Evolutionary conservation across 2,113 vertebrate genomes (phyloP), one percentile per base, ranked within the genome.

Genomic region (Anarhynchus alexandrinus): DNA sequence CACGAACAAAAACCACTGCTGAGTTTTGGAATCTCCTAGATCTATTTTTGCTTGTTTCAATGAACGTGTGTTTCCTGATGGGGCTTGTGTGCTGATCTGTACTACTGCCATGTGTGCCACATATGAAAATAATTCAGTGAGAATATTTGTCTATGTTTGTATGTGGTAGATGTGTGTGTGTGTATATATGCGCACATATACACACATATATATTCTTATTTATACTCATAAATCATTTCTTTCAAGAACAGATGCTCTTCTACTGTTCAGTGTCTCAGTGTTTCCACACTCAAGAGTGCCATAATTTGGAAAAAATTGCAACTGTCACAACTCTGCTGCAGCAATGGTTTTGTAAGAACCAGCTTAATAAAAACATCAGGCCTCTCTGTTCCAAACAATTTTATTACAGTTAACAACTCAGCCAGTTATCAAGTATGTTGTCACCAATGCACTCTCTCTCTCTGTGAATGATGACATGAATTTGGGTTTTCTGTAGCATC

Each of bases 371-470:
- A 95, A 91, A 65, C 74, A 95, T 84, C 91, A 85, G 83, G 27
- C 19, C 25, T 71, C 47, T 82, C 52, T 79, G 47, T 55, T 96
- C 61, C 88, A 88, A 84, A 52, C 65, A 58, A 78, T 84, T 95
- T 96, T 86, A 40, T 79, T 95, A 57, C 61, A 54, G 51, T 82
- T 94, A 91, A 62, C 88, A 96, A 57, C 80, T 96, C 92, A 95
- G 78, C 36, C 73, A 72, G 66, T 67, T 92, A 92, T 86, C 82
- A 92, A 86, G 32, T 12, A 19, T 71, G 55, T 81, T 94, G 80
- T 81, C 88, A 96, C 54, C 74, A 66, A 5, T 23, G n/a, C 26
- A 16, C 32, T 30, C 59, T 81, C 34, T 57, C 77, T 55, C 26
- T 70, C 29, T 58, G 32, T 88, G 83, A 92, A 54, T 59, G 36